Base-by-base conservation (phyloP, 2,113 vertebrate species). In the Ictidomys tridecemlineatus region DNA sequence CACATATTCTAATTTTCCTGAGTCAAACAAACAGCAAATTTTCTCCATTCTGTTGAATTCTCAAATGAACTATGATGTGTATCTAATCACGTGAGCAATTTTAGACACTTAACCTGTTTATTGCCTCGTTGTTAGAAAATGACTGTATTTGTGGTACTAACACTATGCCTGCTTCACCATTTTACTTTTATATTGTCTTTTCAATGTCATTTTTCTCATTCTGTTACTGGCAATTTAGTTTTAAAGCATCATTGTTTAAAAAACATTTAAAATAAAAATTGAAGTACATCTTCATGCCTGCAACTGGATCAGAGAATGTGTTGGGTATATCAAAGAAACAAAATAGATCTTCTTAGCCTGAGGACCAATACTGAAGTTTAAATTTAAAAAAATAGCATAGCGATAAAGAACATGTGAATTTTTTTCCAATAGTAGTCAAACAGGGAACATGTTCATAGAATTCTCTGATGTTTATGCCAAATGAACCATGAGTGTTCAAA, bases 171-270 rank as follows among this genome's bases (percentile, higher is more conserved):
- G 83, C 92, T n/a, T 93, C 63, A 65, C 79, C 34, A 58, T 93
- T 96, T 83, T 93, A 65, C 39, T 89, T 79, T 89, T 37, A 86
- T 91, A 63, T 89, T 56, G 58, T 76, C 70, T 89, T 97, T 96
- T 84, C 67, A 76, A 34, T 86, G 28, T 78, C 34, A 76, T 93
- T 97, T 96, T 94, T 93, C 53, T 74, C 26, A 28, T 90, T 83
- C 18, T 91, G 37, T 98, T 93, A 91, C 83, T 85, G 70, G 74
- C 67, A 96, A 61, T 95, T 96, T 97, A 92, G 53, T 90, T 96
- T 96, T 95, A 95, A 97, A 96, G 76, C 39, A 39, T 97, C 58
- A 70, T 85, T 95, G 48, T 96, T 96, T 95, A 76, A 95, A 96
- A 97, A 96, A 76, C 63, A 82, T 85, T 94, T 51, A 91, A 51